Evolutionary conservation across 1,140 invertebrate genomes (phyloP), one percentile per base, ranked within the genome.

Genomic region (Drosophila carrolli): DNA sequence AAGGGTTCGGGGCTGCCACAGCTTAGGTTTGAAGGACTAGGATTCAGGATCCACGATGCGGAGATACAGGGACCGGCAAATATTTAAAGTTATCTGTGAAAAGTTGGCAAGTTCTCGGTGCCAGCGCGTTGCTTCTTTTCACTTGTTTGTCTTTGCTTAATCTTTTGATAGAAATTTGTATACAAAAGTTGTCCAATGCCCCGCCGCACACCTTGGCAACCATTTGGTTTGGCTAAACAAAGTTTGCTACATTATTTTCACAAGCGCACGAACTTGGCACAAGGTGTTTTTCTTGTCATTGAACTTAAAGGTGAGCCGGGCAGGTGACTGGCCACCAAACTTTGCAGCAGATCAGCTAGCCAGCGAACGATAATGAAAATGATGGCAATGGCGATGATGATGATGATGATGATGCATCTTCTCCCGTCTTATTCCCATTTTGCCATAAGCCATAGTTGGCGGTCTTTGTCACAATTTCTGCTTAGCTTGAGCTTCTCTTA

Each of bases 141-240:
- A 76, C 75, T 86, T 86, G 75, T 86, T 86, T 86, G 83, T 86
- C 83, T 86, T 86, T 88, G 80, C 83, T 88, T 88, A 88, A 88
- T 88, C 83, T 88, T 88, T 89, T 89, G 84, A 89, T 88, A 88
- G 84, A 88, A 89, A 88, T 88, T 88, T 89, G 83, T 88, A 88
- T 89, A 72, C 65, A 78, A 89, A 88, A 89, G 66, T 88, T 88
- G 80, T 72, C 27, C 71, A 40, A 40, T 44, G 32, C 19, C 41
- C n/a, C 62, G 41, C 53, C 23, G 40, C 16, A 27, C 55, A 32
- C 29, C 29, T 27, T 9, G 9, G 8, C 48, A 35, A 11, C 48
- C 59, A 75, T 58, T 78, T 58, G 54, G 53, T 59, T 78, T 44
- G 58, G 67, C 47, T 70, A 70, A 72, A 48, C 63, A 86, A 86